Evolutionary conservation across 2,113 vertebrate species (phyloP).

Genomic region (Psilopogon haemacephalus): DNA sequence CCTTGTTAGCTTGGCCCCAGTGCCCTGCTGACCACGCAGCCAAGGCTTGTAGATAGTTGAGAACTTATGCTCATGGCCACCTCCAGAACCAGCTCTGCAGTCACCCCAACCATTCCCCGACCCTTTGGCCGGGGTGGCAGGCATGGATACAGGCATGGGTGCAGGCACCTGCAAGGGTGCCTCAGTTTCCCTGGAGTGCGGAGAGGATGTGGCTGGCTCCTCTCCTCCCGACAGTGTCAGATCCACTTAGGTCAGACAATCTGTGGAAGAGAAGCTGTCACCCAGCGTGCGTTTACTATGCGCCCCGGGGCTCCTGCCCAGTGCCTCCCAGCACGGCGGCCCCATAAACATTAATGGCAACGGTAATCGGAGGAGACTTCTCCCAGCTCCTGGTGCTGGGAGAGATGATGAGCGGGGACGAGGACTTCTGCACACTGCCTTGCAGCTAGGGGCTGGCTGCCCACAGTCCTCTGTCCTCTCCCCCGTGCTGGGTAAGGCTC

Average conservation of each 20-base stretch:
- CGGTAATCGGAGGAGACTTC: constrained; percentile 12
- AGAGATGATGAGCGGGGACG: background rate
- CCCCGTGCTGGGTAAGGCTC: accelerated
- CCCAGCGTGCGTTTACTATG: accelerated
- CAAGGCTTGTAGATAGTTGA: background rate
- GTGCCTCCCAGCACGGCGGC: background rate
- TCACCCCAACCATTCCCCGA: background rate
- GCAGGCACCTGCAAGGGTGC: accelerated
- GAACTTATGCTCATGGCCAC: accelerated
- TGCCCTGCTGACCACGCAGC: background rate
- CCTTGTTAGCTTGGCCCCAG: accelerated
- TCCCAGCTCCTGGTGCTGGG: background rate
- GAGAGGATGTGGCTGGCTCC: background rate
- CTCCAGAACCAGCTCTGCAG: background rate
- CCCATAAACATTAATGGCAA: background rate
- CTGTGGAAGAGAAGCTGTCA: background rate
- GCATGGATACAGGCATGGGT: too few species aligned
- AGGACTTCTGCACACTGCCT: background rate
- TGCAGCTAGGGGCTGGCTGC: background rate
- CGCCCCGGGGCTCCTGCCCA: background rate
- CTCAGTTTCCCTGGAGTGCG: background rate
- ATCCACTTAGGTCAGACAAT: background rate
- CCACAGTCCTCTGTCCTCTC: background rate
- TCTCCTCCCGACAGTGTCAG: background rate
- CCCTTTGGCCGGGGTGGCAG: background rate